Evolutionary conservation across 1,140 invertebrate species (phyloP).

Genomic region (Coboldia fuscipes): DNA sequence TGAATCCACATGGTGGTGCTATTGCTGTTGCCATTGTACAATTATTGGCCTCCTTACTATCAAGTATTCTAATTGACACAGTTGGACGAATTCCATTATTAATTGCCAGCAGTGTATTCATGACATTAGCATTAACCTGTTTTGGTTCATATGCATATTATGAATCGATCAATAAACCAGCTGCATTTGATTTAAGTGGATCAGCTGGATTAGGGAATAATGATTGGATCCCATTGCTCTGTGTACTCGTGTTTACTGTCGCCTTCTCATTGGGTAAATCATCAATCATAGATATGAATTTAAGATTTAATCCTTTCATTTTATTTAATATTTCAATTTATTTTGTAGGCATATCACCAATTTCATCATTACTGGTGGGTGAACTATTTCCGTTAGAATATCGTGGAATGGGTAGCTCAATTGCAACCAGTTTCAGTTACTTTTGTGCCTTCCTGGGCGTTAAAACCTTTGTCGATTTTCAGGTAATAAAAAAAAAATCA

Average conservation of each 20-base stretch:
- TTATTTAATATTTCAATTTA: slow-evolving; percentile 1
- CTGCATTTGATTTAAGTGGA: slow-evolving; percentile 24
- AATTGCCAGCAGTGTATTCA: slow-evolving; percentile 59
- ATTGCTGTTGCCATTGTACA: slow-evolving; percentile 65
- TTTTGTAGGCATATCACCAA: slow-evolving; percentile 51
- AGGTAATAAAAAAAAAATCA: slow-evolving; percentile 4
- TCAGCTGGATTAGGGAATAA: slow-evolving; percentile 29
- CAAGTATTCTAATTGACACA: slow-evolving; percentile 59
- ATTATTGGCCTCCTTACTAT: slow-evolving; percentile 53
- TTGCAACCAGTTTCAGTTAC: slow-evolving; percentile 73
- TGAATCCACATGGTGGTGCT: slow-evolving; percentile 67
- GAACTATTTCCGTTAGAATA: slow-evolving; percentile 79
- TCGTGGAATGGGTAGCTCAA: slow-evolving; percentile 60
- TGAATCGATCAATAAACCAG: slow-evolving; percentile 29
- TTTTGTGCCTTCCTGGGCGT: slow-evolving; percentile 78
- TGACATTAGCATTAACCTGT: slow-evolving; percentile 59
- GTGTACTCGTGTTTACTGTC: slow-evolving; percentile 62
- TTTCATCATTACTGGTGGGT: slow-evolving; percentile 75
- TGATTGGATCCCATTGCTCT: slow-evolving; percentile 65
- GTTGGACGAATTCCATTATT: slow-evolving; percentile 59
- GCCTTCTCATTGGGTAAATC: slow-evolving; percentile 54
- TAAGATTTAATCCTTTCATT: not conserved
- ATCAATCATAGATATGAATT: too few species aligned
- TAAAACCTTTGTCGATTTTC: slow-evolving; percentile 68
- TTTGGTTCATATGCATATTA: slow-evolving; percentile 67